A percentile compares a stretch with the other conserved stretches of the same genome.
Evolutionary conservation across 2,797 vertebrate genomes (phyloP).

Genomic region (Mormyrus hasselquistii): DNA sequence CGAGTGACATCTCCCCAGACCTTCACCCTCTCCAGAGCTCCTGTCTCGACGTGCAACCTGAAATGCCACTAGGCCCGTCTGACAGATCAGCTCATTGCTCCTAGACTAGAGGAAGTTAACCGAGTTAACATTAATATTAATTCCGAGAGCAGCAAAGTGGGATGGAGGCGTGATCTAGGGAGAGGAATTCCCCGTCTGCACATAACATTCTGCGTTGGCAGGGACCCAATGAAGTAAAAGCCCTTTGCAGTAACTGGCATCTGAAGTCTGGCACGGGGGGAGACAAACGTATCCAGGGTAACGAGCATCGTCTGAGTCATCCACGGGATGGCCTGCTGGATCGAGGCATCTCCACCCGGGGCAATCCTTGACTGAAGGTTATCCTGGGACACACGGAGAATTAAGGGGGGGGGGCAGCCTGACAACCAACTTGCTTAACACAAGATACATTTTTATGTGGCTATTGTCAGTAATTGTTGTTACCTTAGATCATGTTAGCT

Average conservation of each 20-base stretch:
- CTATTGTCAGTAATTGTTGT: background rate
- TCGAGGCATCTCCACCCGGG: background rate
- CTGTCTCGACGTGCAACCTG: background rate
- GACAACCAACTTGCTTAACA: background rate
- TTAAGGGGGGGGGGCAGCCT: background rate
- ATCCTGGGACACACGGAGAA: background rate
- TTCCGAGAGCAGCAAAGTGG: background rate
- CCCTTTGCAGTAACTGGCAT: slow-evolving; percentile 1
- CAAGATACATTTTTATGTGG: background rate
- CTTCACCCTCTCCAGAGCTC: background rate
- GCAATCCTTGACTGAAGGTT: background rate
- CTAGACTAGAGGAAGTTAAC: background rate
- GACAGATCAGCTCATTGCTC: background rate
- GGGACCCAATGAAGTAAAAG: background rate
- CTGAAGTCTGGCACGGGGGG: background rate
- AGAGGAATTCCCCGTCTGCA: background rate
- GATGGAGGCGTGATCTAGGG: background rate
- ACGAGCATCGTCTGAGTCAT: background rate
- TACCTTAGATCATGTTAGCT: background rate
- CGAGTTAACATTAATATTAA: background rate
- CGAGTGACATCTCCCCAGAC: background rate
- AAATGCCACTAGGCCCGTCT: background rate
- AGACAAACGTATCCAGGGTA: background rate
- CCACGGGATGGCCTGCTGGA: background rate
- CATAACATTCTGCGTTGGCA: background rate